Conservation (phyloP, 1,140 invertebrate genomes). For the Condylostylus longicornis region DNA sequence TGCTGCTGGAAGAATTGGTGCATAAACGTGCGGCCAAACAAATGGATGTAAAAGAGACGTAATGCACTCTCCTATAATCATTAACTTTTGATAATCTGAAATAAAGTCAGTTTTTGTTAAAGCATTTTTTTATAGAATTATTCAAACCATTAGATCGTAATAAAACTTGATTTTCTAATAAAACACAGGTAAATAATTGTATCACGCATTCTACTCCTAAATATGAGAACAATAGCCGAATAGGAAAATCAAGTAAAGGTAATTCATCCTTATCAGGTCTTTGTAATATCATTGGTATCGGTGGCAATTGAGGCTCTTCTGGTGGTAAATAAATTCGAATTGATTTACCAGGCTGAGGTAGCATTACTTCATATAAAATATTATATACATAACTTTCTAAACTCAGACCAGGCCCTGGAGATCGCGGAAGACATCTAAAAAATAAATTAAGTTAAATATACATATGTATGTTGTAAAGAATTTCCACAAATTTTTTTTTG, state of each 20-base stretch:
- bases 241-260: slow-evolving; percentile 84
- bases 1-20: slow-evolving; percentile 91
- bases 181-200: slow-evolving; percentile 85
- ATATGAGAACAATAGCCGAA: slow-evolving; percentile 72
- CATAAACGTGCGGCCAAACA: slow-evolving; percentile 96
- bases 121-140: not conserved
- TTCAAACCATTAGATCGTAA: slow-evolving; percentile 70
- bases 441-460: no score
- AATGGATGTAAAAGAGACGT: slow-evolving; percentile 86
- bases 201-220: slow-evolving; percentile 82
- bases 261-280: slow-evolving; percentile 64
- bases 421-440: slow-evolving; percentile 53
- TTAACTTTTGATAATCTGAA: slow-evolving; percentile 83
- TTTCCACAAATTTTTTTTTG: not conserved
- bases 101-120: no score
- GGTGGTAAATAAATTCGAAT: slow-evolving; percentile 67
- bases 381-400: slow-evolving; percentile 92
- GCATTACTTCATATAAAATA: slow-evolving; percentile 82
- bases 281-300: slow-evolving; percentile 48
- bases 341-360: slow-evolving; percentile 74
- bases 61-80: slow-evolving; percentile 92
- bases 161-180: slow-evolving; percentile 93
- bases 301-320: slow-evolving; percentile 50
- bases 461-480: not conserved
- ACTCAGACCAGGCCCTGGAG: slow-evolving; percentile 53